Conservation (phyloP, 1,140 invertebrate genomes). For the Lepidurus apus region DNA sequence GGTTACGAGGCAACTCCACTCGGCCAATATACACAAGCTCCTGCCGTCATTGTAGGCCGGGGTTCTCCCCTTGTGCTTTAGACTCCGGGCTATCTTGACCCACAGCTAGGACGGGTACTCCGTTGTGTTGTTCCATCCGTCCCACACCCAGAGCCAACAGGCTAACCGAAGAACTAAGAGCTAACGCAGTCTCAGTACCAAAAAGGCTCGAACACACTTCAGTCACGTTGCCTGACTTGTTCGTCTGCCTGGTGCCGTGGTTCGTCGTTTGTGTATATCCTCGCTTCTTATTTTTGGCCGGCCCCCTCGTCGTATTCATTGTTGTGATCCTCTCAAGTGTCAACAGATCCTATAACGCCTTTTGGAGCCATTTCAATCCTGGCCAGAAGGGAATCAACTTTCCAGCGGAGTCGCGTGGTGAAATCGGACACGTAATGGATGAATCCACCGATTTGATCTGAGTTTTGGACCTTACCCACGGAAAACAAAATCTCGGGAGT, state of each 20-base stretch:
- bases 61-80: slow-evolving; percentile 3
- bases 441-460: not conserved
- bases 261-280: not conserved
- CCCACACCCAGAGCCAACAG: not conserved
- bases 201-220: slow-evolving; percentile 12
- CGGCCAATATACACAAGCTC: slow-evolving; percentile 21
- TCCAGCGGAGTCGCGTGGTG: not conserved
- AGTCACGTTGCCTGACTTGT: not conserved
- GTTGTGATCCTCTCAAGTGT: slow-evolving; percentile 13
- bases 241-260: no score
- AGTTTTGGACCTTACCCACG: not conserved
- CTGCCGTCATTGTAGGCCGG: not conserved
- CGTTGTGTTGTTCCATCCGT: not conserved
- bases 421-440: not conserved
- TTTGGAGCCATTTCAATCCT: not conserved
- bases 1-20: slow-evolving; percentile 20
- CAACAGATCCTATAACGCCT: not conserved
- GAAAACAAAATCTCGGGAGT: not conserved
- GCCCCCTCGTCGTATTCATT: not conserved
- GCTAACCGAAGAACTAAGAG: not conserved
- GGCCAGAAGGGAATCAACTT: not conserved
- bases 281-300: not conserved
- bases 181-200: slow-evolving; percentile 17
- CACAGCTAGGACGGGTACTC: not conserved
- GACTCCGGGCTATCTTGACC: slow-evolving; percentile 17